These are phyloP conservation scores for Wasmannia auropunctata DNA, from an alignment of 1,140 invertebrate genomes.

Conservation along the genomic window DNA sequence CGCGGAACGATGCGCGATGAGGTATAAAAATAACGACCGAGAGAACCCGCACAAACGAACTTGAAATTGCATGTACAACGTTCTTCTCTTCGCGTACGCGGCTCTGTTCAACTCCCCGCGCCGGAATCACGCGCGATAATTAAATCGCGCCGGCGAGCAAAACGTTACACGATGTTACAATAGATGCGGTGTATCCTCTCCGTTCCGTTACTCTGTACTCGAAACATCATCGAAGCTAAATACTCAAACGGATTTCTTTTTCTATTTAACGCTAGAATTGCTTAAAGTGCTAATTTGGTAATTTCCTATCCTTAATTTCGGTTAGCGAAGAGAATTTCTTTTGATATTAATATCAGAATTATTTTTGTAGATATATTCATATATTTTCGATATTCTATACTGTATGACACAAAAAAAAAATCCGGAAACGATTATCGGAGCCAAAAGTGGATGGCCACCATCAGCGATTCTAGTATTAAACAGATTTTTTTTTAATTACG, in stretches of 20 bases:
- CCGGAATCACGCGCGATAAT: neutral
- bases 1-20: neutral
- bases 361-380: no score
- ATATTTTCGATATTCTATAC: no score
- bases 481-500: neutral
- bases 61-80: neutral
- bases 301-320: no score
- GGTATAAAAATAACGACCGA: neutral
- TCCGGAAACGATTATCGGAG: no score
- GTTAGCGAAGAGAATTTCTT: no score
- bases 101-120: neutral
- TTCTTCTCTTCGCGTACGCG: neutral
- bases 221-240: neutral
- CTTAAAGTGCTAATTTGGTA: no score
- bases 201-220: neutral
- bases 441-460: no score
- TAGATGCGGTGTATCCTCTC: neutral
- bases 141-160: neutral
- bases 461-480: no score
- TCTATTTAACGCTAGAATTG: no score
- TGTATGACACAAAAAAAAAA: no score
- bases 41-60: neutral
- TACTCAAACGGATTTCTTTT: neutral
- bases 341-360: no score
- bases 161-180: neutral